Evolutionary conservation across 2,113 vertebrate genomes (phyloP).

Genomic region (Cyprinodon tularosa): DNA sequence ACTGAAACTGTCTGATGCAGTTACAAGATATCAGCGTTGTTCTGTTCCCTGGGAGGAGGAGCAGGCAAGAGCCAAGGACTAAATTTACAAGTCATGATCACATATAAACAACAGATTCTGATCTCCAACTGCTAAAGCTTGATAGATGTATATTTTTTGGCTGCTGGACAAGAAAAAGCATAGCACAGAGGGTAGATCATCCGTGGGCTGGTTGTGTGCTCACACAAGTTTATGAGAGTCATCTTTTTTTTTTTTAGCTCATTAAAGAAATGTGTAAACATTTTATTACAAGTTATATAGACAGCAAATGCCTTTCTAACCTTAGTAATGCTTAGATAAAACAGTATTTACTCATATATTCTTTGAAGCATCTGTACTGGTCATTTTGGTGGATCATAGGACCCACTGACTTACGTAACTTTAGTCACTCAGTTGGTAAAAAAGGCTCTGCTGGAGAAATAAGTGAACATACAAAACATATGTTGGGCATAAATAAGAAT

Average conservation of each 20-base stretch:
- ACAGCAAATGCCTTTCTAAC: neutral
- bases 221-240: neutral
- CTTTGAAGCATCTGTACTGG: neutral
- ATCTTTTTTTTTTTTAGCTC: neutral
- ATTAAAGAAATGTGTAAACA: neutral
- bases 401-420: neutral
- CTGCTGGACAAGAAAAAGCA: neutral
- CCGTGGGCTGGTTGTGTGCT: neutral
- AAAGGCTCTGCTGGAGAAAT: neutral
- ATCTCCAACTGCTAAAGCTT: neutral
- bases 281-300: neutral
- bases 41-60: conserved; percentile 18
- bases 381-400: neutral
- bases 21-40: neutral
- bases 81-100: conserved; percentile 9
- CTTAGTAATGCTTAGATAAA: neutral
- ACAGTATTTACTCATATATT: neutral
- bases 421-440: neutral
- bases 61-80: conserved; percentile 11
- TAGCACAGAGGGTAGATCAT: neutral
- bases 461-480: neutral
- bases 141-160: neutral
- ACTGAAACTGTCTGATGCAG: conserved; percentile 11
- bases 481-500: too few relatives aligned
- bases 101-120: neutral